Evolutionary conservation across 2,797 vertebrate genomes (phyloP), one percentile per base, ranked within the genome.

Genomic region (Odontamblyopus lacepedii): DNA sequence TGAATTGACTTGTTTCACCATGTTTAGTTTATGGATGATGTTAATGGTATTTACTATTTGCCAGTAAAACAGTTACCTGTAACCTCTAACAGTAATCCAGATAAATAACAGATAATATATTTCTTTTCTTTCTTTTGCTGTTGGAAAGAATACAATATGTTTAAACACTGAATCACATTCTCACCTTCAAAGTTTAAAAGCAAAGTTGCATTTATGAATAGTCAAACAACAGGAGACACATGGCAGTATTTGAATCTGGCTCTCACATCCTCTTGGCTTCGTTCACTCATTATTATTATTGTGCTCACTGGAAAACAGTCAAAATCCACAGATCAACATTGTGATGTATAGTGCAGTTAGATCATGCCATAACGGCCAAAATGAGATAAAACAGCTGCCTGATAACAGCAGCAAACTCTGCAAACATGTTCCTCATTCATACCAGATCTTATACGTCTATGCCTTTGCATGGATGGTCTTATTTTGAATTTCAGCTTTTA

Each of bases 381-480:
- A 83, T 82, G 67, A 88, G 76, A 77, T 66, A n/a, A 68, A 70
- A 48, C 63, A 73, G 64, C 41, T 35, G 55, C 82, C 69, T 79
- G 44, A 73, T 69, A 79, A 13, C 65, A 72, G 35, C 76, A 73
- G 77, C 69, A 75, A 80, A 83, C 64, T 73, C 76, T 69, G 44
- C 71, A 84, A 88, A 78, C 75, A 71, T 73, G 79, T 84, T 67
- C 77, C 67, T 75, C 72, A 76, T 83, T 86, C 72, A 84, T 74
- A 85, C 70, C 62, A 81, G 62, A 2, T 68, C 55, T 68, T 66
- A 77, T 80, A 71, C 77, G 73, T 73, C 57, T 66, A 78, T 79
- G 68, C 74, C 63, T 80, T 67, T 77, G 61, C 51, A 77, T 83
- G 55, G 75, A 76, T 84, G 78, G 72, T 82, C 62, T 83, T 76